These are phyloP conservation scores for Scaeva pyrastri DNA, from an alignment of 2,888 invertebrate species.

Conservation along the genomic window DNA sequence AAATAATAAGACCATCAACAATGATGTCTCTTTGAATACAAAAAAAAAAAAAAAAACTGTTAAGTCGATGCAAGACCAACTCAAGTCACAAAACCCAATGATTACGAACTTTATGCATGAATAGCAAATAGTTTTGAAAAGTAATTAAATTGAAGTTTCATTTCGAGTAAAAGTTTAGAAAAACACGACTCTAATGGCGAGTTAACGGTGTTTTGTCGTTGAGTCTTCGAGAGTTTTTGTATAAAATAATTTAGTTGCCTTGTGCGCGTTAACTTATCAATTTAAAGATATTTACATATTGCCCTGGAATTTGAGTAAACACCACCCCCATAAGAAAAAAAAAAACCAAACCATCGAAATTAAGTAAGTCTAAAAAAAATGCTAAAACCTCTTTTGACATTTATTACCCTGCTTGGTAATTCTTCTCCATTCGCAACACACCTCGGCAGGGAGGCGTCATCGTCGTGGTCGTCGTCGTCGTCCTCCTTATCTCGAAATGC, in stretches of 20 bases:
- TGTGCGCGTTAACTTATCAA: too few relatives aligned
- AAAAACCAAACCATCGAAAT: neutral
- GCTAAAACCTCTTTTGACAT: neutral
- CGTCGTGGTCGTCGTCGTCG: too few relatives aligned
- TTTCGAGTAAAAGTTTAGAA: constrained; percentile 1
- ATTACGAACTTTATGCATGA: constrained; percentile 16
- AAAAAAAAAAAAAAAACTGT: constrained; percentile 1
- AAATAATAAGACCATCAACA: neutral
- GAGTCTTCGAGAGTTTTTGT: too few relatives aligned
- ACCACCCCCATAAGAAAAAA: too few relatives aligned
- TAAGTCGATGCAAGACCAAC: too few relatives aligned
- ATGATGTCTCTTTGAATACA: neutral
- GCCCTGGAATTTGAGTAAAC: too few relatives aligned
- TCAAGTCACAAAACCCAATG: neutral
- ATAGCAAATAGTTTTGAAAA: neutral
- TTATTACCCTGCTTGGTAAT: neutral
- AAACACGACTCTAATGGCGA: neutral
- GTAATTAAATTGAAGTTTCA: constrained; percentile 16
- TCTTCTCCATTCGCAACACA: neutral
- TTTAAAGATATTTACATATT: too few relatives aligned
- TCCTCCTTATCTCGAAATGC: neutral
- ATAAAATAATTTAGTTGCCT: too few relatives aligned
- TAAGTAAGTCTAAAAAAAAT: neutral
- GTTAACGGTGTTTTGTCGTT: too few relatives aligned
- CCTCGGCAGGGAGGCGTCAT: too few relatives aligned